These are phyloP conservation scores for Pinctada fucata DNA, from an alignment of 2,888 invertebrate genomes.

Conservation along the genomic window DNA sequence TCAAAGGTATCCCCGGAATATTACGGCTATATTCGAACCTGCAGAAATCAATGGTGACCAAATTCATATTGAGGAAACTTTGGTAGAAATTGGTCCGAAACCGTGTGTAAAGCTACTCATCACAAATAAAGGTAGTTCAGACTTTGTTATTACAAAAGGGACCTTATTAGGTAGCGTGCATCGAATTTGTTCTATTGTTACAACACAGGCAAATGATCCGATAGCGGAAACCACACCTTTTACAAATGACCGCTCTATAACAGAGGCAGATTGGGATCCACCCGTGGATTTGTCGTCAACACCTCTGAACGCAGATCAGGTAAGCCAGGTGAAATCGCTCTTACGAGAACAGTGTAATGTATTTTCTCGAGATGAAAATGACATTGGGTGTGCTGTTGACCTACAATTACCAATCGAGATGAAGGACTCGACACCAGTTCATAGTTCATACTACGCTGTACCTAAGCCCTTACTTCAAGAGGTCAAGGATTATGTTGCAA, in stretches of 20 bases:
- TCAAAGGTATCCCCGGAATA: not conserved
- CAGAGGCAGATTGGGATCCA: constrained; percentile 5
- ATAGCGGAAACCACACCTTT: not conserved
- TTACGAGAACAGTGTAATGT: not conserved
- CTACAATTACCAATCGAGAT: constrained; percentile 46
- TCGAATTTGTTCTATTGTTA: not conserved
- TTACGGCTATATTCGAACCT: not conserved
- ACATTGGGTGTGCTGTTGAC: constrained; percentile 40
- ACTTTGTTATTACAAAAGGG: constrained; percentile 8
- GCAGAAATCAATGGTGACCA: not conserved
- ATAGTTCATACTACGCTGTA: too few relatives aligned
- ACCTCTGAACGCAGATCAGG: not conserved
- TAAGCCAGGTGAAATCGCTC: not conserved
- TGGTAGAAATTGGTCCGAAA: constrained; percentile 1
- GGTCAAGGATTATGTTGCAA: constrained; percentile 43
- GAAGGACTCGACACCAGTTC: too few relatives aligned
- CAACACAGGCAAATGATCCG: not conserved
- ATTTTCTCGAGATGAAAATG: not conserved
- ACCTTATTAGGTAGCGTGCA: not conserved
- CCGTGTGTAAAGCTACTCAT: not conserved
- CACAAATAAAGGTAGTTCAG: not conserved
- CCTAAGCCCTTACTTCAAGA: too few relatives aligned
- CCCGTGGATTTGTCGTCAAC: constrained; percentile 6
- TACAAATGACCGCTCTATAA: not conserved
- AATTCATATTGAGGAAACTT: not conserved